Evolutionary conservation across 2,113 vertebrate genomes (phyloP), one percentile per base, ranked within the genome.

Genomic region (Axis porcinus): DNA sequence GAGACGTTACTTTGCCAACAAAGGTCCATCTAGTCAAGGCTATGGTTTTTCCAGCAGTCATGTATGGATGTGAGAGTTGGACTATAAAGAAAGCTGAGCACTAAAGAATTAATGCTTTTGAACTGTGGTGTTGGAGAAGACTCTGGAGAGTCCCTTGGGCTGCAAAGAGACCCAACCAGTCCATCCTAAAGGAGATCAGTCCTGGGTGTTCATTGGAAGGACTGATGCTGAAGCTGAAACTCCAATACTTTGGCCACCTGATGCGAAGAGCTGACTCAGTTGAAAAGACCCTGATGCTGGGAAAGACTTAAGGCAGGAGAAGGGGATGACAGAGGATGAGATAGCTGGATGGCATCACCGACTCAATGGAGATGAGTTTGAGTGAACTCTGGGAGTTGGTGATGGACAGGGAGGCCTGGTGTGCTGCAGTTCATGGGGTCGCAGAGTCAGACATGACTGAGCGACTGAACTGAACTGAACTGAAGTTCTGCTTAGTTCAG

Each of bases 241-340:
- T 70, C 67, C 19, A 36, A 23, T 70, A 36, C n/a, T 70, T 40
- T 36, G 19, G 67, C 4, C 19, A 70, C n/a, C 19, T 70, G 67
- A 2, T 70, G 2, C 0, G 0, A 70, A 70, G 67, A 70, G 19
- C n/a, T 36, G n/a, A 23, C 19, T 70, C 19, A 70, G 23, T 1
- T 19, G 19, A 70, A 70, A 70, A 70, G n/a, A 36, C 67, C 19
- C 19, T 40, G 67, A 70, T 70, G 19, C 67, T 70, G 19, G 19
- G 67, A 70, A 11, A 11, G 67, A 70, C 6, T 40, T n/a, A 23
- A 23, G n/a, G n/a, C 10, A 40, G 19, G 10, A 40, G 67, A 23
- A 70, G n/a, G 67, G 33, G 67, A 12, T 0, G 5, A 2, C 10
- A 40, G 67, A 70, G 19, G 19, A 40, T 70, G n/a, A 70, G 19